Percentiles rank a stretch among this genome's conserved stretches.
Conservation (phyloP, 1,140 invertebrate genomes). For the Sipha flava region DNA sequence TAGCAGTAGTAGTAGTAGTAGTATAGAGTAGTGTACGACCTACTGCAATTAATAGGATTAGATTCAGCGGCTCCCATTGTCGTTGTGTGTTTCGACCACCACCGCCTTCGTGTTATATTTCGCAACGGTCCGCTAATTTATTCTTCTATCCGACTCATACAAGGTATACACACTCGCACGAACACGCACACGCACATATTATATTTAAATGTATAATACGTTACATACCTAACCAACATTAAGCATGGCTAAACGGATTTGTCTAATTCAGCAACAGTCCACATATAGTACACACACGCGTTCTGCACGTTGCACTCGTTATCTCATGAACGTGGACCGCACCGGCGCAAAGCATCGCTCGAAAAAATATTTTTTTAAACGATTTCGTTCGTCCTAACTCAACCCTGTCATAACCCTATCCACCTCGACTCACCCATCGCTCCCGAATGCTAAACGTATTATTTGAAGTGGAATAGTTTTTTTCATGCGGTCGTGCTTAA, state of each 20-base stretch:
- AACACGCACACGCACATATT: background rate
- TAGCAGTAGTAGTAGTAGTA: background rate
- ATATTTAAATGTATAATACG: too few relatives aligned
- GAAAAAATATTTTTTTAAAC: too few relatives aligned
- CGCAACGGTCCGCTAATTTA: background rate
- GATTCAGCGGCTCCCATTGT: background rate
- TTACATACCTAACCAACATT: background rate
- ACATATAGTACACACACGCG: too few relatives aligned
- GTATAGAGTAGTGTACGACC: background rate
- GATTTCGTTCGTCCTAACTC: too few relatives aligned
- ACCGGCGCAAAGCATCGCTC: too few relatives aligned
- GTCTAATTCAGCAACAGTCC: background rate
- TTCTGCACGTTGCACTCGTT: too few relatives aligned
- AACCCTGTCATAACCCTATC: too few relatives aligned
- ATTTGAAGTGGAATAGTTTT: too few relatives aligned
- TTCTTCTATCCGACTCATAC: background rate
- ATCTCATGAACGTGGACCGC: too few relatives aligned
- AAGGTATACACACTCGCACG: background rate
- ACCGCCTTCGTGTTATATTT: background rate
- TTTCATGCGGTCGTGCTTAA: too few relatives aligned
- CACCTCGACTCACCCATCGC: too few relatives aligned
- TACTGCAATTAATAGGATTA: conserved; percentile 20
- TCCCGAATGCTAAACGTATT: too few relatives aligned
- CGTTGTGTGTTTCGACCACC: background rate
- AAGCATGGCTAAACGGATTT: background rate